Evolutionary conservation across 2,888 invertebrate genomes (phyloP), one percentile per base, ranked within the genome.

Genomic region (Lobophora halterata): DNA sequence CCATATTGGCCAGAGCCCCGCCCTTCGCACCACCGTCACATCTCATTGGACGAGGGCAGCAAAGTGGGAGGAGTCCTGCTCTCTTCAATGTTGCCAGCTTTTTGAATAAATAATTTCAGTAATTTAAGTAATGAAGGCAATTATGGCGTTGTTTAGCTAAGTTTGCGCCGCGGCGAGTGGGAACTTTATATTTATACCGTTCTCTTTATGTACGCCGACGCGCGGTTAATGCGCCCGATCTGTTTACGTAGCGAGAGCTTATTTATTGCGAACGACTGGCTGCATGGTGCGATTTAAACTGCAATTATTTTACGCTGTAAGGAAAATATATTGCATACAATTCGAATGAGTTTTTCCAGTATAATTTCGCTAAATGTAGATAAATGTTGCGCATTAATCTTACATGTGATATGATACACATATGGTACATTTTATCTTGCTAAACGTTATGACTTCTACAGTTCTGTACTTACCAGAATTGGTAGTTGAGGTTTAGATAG

Each of bases 121-220:
- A 87, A 87, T 87, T 87, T 87, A 87, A 87, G 87, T 87, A 87
- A 87, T 87, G 87, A 87, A 87, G 87, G 87, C 86, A 87, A 87
- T 87, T 87, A 87, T 86, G 87, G 87, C 85, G 86, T 86, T 87
- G 87, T 87, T 87, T 87, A 87, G 87, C 86, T 87, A 87, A 87
- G 87, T 86, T 87, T 79, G 86, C 81, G 85, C 80, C 80, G 80
- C 79, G 73, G 79, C 79, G 79, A 76, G 75, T 76, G 79, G 74
- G 80, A 86, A 87, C 86, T 87, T 86, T 87, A 87, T 87, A 86
- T 86, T 87, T 87, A 87, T 86, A 83, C 75, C 68, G 81, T 71
- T 82, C 83, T 86, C 85, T 86, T 86, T 86, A 86, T 87, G 80
- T 86, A 87, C 81, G 85, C 81, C 81, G 83, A 79, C 80, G 79